Conservation (phyloP, 2,797 vertebrate genomes). For the Eurystomus glaucurus region DNA sequence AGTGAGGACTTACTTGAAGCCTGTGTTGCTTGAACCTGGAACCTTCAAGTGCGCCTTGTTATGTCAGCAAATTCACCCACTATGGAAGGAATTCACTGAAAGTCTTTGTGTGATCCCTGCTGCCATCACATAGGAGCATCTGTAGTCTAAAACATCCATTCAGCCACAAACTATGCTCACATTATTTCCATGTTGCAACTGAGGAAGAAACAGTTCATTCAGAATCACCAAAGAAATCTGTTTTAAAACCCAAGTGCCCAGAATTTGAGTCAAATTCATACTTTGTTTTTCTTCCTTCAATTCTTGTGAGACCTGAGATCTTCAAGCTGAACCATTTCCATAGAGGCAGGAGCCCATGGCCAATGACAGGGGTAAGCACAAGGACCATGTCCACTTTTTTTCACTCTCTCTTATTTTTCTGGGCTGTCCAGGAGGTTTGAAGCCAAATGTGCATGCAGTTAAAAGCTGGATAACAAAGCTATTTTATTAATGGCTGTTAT, state of each 20-base stretch:
- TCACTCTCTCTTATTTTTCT: background rate
- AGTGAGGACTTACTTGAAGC: background rate
- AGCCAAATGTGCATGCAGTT: background rate
- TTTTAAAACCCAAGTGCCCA: background rate
- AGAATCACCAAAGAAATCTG: background rate
- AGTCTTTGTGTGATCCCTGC: background rate
- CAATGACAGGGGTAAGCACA: fast-evolving
- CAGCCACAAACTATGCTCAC: background rate
- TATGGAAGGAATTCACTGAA: fast-evolving
- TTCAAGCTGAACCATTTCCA: background rate
- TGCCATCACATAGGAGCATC: background rate
- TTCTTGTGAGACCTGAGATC: background rate
- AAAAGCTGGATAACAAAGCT: background rate
- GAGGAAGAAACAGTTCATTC: background rate
- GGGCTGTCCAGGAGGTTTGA: background rate
- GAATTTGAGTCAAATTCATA: background rate
- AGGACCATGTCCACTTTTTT: fast-evolving
- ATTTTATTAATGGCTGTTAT: background rate
- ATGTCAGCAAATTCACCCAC: background rate
- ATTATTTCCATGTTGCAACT: background rate
- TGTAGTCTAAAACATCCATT: background rate
- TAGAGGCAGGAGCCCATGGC: background rate
- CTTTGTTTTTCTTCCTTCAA: background rate
- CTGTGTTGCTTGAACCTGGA: background rate
- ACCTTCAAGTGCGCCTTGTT: background rate